phyloP scores from a whole-genome alignment of 2,113 vertebrate genomes.

The Taxidea taxus region DNA sequence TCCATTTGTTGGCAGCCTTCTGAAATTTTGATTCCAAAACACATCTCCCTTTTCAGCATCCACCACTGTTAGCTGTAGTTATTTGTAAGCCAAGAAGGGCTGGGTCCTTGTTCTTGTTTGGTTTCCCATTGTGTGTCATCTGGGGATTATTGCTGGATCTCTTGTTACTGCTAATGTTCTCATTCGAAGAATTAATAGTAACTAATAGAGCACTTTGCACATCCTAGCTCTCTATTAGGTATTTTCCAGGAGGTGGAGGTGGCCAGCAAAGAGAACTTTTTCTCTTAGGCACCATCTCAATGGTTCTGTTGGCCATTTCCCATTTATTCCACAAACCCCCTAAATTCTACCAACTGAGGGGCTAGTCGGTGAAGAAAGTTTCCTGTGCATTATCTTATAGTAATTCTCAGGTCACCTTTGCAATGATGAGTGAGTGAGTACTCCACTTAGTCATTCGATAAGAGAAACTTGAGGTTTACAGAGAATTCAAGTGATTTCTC shows the following conservation, averaged over 20 bases:
- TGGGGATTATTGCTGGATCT: neutral
- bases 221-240: neutral
- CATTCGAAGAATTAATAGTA: neutral
- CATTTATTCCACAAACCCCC: neutral
- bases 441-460: neutral
- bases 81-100: neutral
- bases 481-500: neutral
- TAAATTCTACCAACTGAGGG: neutral
- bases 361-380: neutral
- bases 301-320: neutral
- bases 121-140: neutral
- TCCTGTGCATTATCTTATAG: neutral
- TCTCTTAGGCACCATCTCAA: neutral
- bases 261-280: neutral
- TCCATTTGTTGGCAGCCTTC: neutral
- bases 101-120: neutral
- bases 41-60: neutral
- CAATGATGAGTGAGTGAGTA: neutral
- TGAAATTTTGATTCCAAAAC: slow-evolving; percentile 17
- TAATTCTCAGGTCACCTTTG: neutral
- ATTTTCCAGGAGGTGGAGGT: neutral
- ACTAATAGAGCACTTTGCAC: neutral
- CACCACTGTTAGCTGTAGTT: neutral
- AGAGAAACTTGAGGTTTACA: neutral
- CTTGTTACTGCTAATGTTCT: neutral